These are phyloP conservation scores for Heliconius hermathena DNA, from an alignment of 1,140 invertebrate genomes.

Conservation along the genomic window DNA sequence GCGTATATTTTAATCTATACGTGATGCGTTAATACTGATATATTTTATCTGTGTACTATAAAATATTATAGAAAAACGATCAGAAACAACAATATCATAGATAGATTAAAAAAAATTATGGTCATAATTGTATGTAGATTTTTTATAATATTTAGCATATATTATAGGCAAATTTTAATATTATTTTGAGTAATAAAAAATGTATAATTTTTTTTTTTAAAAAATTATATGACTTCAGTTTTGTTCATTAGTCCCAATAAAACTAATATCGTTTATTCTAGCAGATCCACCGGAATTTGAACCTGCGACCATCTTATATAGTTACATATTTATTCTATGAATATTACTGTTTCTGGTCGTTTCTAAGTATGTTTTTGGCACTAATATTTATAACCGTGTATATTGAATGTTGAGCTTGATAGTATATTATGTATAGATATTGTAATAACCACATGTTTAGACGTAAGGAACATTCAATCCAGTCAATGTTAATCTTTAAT, in stretches of 20 bases:
- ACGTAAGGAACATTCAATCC: constrained; percentile 38
- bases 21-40: background rate
- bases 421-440: constrained; percentile 40
- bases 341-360: constrained; percentile 2
- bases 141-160: too few relatives aligned
- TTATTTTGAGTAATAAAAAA: too few relatives aligned
- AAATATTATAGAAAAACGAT: background rate
- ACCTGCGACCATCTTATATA: too few relatives aligned
- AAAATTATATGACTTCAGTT: too few relatives aligned
- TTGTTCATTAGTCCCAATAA: too few relatives aligned
- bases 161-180: too few relatives aligned
- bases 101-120: background rate
- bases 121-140: too few relatives aligned
- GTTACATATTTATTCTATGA: background rate
- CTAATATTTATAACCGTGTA: constrained; percentile 24
- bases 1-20: background rate
- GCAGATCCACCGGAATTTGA: too few relatives aligned
- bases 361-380: constrained; percentile 21
- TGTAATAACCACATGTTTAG: constrained; percentile 36
- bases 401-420: constrained; percentile 53
- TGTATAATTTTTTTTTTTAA: too few relatives aligned
- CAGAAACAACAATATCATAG: background rate
- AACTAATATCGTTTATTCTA: too few relatives aligned
- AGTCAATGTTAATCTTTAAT: constrained; percentile 49
- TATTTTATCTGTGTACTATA: constrained; percentile 1